These are phyloP conservation scores for Mus musculus DNA, from an alignment of 2,113 vertebrate species.

Conservation along the genomic window DNA sequence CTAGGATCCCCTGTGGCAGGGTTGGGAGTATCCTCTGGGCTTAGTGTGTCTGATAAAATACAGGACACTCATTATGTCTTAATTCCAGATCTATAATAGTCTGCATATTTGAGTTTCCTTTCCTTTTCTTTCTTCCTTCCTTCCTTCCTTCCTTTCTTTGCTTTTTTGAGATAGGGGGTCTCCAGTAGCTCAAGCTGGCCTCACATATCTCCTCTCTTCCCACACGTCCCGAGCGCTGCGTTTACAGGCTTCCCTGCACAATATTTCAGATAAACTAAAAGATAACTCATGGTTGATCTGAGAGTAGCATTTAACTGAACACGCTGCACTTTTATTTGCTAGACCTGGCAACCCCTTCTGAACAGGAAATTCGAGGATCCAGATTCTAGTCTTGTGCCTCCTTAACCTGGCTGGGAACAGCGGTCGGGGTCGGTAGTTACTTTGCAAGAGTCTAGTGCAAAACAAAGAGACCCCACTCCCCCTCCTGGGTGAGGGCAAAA, in stretches of 20 bases:
- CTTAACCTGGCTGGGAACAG: background rate
- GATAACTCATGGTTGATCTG: background rate
- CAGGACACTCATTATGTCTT: background rate
- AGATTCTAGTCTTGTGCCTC: background rate
- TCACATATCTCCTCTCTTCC: background rate
- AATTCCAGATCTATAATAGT: background rate
- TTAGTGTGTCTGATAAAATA: background rate
- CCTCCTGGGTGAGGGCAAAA: background rate
- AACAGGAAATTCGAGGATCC: background rate
- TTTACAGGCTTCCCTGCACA: background rate
- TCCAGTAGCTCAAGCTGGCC: too few relatives aligned
- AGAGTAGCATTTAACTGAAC: background rate
- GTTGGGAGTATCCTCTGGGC: background rate
- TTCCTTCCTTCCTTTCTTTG: too few relatives aligned
- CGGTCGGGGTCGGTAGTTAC: background rate
- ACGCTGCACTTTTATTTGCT: background rate
- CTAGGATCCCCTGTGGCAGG: background rate
- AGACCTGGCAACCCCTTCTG: background rate
- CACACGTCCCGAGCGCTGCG: background rate
- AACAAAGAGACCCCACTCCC: background rate
- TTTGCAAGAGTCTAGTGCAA: background rate
- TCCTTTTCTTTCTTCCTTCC: too few relatives aligned
- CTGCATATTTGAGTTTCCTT: background rate
- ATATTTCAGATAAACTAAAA: background rate
- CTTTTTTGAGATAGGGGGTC: background rate